Base-by-base conservation (phyloP, 2,797 vertebrate genomes). In the Peromyscus nudipes region DNA sequence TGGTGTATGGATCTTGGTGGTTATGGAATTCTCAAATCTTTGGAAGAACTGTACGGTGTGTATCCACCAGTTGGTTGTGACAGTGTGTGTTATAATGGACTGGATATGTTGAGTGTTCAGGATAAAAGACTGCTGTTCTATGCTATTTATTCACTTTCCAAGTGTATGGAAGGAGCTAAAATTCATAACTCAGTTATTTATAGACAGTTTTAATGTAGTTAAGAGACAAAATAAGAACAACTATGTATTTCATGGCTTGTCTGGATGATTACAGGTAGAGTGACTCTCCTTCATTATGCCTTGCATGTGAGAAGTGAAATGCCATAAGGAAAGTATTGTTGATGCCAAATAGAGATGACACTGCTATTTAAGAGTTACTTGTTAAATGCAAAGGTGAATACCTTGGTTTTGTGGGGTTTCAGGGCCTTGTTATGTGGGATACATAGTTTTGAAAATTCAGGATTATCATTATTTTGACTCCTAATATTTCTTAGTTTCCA, bases 401-500 rank as follows among this genome's bases (percentile, higher is more conserved):
- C 31, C 21, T 17, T 62, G 19, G 6, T 82, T 96, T 77, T 89
- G 77, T 83, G 43, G 1, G 7, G 9, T 29, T 87, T 76, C 8
- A 6, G 4, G 5, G 19, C 27, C 80, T 86, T 49, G 23, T 69
- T 52, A 8, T 83, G 60, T 96, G 62, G 27, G 37, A 75, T 76
- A 10, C 4, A 79, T 34, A 85, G 17, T 52, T 64, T 23, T 76
- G 62, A 69, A 94, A 90, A 43, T 3, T 34, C 77, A 3, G 31
- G 57, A 69, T 79, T 75, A 17, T 69, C 71, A 29, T 82, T 43
- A 60, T 60, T 85, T 87, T 76, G 5, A 93, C 57, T 82, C 43
- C 55, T 71, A 94, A 82, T 4, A 83, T 71, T 92, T 93, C 81
- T 88, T 64, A n/a, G 2, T 67, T 95, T 27, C 71, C 43, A 52